A percentile compares a stretch with the other conserved stretches of the same genome.
phyloP scores from a whole-genome alignment of 2,888 invertebrate species.

The Odontomyia ornata region DNA sequence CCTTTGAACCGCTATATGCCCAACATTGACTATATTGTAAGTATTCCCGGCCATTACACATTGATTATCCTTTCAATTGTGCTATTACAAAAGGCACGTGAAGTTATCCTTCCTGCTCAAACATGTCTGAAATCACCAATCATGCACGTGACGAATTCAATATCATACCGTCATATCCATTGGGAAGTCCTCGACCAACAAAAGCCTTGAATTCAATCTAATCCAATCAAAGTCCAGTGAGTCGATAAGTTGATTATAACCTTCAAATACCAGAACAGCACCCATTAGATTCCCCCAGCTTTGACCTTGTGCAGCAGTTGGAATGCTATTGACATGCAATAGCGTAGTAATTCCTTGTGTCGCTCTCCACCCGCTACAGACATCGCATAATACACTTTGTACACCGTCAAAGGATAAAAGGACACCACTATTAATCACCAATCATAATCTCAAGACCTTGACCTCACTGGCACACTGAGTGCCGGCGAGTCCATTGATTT shows the following conservation, averaged over 20 bases:
- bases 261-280: not conserved
- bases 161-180: too few relatives aligned
- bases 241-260: slow-evolving; percentile 2
- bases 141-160: too few relatives aligned
- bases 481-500: too few relatives aligned
- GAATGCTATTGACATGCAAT: slow-evolving; percentile 7
- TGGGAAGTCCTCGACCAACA: too few relatives aligned
- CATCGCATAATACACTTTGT: not conserved
- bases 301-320: not conserved
- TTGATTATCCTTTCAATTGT: too few relatives aligned
- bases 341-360: not conserved
- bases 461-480: not conserved
- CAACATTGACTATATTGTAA: too few relatives aligned
- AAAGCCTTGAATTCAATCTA: too few relatives aligned
- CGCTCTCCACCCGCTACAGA: not conserved
- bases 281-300: not conserved
- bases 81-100: too few relatives aligned
- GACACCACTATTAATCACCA: slow-evolving; percentile 5
- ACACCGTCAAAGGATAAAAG: not conserved
- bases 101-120: too few relatives aligned
- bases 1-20: too few relatives aligned
- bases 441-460: slow-evolving; percentile 1
- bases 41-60: too few relatives aligned
- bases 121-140: too few relatives aligned
- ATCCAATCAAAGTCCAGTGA: not conserved